Percentiles rank a stretch among this genome's conserved stretches.
Evolutionary conservation across 2,113 vertebrate species (phyloP).

Genomic region (Cyrtonyx montezumae): DNA sequence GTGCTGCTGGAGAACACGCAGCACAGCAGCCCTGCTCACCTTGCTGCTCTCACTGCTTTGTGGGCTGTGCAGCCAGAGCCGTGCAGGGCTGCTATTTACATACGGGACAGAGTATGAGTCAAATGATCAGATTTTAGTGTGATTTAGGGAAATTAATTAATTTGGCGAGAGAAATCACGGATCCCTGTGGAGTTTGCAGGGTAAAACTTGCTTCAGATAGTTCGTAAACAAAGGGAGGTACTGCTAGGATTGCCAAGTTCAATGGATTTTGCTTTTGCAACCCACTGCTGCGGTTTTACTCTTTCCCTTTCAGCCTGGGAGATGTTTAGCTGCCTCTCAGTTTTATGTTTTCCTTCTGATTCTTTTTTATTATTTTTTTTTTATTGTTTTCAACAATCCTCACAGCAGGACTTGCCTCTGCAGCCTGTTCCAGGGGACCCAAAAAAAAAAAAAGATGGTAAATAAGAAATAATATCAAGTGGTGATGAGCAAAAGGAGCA

Average conservation of each 20-base stretch:
- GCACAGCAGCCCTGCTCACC: background rate
- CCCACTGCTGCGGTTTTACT: constrained; percentile 16
- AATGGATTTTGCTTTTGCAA: background rate
- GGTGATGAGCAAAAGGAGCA: constrained; percentile 54
- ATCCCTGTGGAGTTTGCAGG: constrained; percentile 19
- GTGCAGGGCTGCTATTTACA: constrained; percentile 22
- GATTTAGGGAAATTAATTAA: constrained; percentile 60
- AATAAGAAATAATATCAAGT: constrained; percentile 40
- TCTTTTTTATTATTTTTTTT: background rate
- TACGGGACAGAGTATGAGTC: constrained; percentile 54
- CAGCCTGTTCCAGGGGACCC: constrained; percentile 51
- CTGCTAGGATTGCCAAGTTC: background rate
- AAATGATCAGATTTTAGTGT: constrained; percentile 61
- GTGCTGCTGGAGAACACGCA: accelerated
- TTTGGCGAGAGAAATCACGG: constrained; percentile 54
- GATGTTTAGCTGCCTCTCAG: background rate
- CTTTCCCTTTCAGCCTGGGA: constrained; percentile 6
- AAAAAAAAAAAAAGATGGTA: constrained; percentile 20
- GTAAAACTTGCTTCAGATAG: constrained; percentile 8
- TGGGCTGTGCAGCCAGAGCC: constrained; percentile 4
- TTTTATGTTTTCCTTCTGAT: constrained; percentile 49
- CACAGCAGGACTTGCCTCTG: constrained; percentile 51
- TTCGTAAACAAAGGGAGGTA: background rate
- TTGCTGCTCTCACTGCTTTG: background rate
- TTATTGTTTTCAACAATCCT: background rate